Conservation (phyloP, 2,113 vertebrate species). For the Struthio camelus region DNA sequence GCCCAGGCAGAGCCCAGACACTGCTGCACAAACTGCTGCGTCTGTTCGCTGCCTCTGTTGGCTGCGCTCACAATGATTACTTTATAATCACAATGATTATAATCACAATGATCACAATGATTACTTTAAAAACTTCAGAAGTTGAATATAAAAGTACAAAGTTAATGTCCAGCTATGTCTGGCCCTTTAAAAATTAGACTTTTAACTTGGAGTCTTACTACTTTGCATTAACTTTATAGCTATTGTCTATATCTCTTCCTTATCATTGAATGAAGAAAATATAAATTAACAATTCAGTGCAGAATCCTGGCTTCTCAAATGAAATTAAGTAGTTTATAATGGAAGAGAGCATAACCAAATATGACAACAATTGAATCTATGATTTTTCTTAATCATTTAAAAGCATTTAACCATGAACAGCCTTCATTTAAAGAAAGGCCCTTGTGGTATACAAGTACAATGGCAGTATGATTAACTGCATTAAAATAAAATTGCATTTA, state of each 20-base stretch:
- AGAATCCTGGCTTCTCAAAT: conserved; percentile 21
- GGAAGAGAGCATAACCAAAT: conserved; percentile 34
- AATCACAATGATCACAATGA: background rate
- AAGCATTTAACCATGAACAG: conserved; percentile 44
- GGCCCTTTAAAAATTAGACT: background rate
- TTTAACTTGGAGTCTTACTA: background rate
- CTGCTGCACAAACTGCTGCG: too few relatives aligned
- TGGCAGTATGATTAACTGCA: conserved; percentile 19
- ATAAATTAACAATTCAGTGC: conserved; percentile 24
- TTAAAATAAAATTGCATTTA: conserved; percentile 61
- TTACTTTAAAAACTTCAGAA: background rate
- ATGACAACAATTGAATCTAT: background rate
- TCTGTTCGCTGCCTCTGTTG: too few relatives aligned
- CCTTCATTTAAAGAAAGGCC: background rate
- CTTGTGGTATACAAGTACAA: background rate
- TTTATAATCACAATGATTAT: too few relatives aligned
- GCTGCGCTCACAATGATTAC: too few relatives aligned
- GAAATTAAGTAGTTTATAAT: conserved; percentile 30
- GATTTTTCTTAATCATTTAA: conserved; percentile 32
- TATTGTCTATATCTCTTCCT: background rate
- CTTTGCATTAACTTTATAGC: background rate
- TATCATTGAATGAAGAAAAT: background rate
- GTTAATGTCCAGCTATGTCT: background rate
- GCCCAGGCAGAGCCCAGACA: too few relatives aligned
- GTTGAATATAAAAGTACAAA: background rate